A percentile compares a stretch with the other conserved stretches of the same genome.
phyloP scores from a whole-genome alignment of 1,140 invertebrate species.

The Micrasema minimum region DNA sequence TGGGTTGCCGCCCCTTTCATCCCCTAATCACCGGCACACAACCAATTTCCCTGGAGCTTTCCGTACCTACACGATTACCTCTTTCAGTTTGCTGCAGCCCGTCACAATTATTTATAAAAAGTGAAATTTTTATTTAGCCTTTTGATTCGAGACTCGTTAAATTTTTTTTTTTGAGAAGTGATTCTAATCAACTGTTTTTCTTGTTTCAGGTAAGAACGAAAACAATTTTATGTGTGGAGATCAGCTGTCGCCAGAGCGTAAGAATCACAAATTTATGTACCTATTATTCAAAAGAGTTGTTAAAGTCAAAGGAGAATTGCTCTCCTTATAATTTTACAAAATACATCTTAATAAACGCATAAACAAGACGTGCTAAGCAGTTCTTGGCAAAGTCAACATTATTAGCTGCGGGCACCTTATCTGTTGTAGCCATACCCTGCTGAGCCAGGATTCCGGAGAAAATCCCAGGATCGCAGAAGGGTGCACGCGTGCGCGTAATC shows the following conservation, averaged over 20 bases:
- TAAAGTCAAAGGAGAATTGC: too few species aligned
- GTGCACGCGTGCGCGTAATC: constrained; percentile 51
- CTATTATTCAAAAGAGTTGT: too few species aligned
- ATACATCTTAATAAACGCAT: constrained; percentile 14
- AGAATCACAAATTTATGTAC: too few species aligned
- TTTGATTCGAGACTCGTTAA: too few species aligned
- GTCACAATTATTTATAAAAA: too few species aligned
- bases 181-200: too few species aligned
- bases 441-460: constrained; percentile 30
- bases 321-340: background rate
- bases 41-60: constrained; percentile 46
- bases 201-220: too few species aligned
- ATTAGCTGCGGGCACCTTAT: constrained; percentile 15
- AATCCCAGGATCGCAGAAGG: constrained; percentile 41
- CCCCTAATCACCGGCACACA: constrained; percentile 44
- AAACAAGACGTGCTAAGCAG: constrained; percentile 2
- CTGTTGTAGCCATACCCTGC: constrained; percentile 35
- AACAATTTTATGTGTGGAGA: too few species aligned
- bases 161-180: too few species aligned
- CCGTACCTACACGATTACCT: constrained; percentile 9
- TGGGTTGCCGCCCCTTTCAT: constrained; percentile 30
- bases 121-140: too few species aligned
- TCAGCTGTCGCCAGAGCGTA: too few species aligned
- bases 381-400: constrained; percentile 26
- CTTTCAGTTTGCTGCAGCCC: constrained; percentile 8